These are phyloP conservation scores for Zygothrica quintamaculata DNA, from an alignment of 2,888 invertebrate genomes.

Conservation along the genomic window DNA sequence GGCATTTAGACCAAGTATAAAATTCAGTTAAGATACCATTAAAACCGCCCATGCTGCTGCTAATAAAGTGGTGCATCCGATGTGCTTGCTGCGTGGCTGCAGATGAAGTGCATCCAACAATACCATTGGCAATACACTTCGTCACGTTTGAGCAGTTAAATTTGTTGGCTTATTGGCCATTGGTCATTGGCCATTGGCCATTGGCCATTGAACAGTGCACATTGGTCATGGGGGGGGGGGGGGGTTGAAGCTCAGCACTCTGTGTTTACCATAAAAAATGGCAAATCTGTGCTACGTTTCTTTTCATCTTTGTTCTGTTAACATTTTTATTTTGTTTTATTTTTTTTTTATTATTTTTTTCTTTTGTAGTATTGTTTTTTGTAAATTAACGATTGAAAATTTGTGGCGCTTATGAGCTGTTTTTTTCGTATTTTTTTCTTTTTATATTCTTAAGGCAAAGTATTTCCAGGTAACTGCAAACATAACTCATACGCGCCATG, in stretches of 20 bases:
- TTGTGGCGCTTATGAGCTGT: conserved; percentile 44
- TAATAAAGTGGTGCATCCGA: background rate
- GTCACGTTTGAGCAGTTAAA: conserved; percentile 75
- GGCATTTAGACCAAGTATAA: conserved; percentile 26
- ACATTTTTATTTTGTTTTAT: conserved; percentile 9
- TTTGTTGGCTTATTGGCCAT: conserved; percentile 47
- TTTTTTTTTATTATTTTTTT: no score
- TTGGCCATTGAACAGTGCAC: conserved; percentile 21
- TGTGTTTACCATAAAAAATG: conserved; percentile 78
- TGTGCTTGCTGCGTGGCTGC: conserved; percentile 17
- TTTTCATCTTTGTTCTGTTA: conserved; percentile 13
- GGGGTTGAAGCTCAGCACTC: no score
- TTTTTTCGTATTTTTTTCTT: background rate
- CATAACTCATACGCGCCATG: conserved; percentile 79
- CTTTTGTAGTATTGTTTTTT: no score
- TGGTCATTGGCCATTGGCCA: conserved; percentile 51
- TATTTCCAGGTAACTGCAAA: conserved; percentile 64
- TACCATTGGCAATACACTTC: conserved; percentile 44
- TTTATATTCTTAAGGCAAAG: conserved; percentile 9
- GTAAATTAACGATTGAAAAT: conserved; percentile 40
- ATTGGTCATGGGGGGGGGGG: no score
- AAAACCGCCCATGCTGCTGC: conserved; percentile 29
- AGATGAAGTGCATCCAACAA: conserved; percentile 46
- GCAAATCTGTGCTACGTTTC: conserved; percentile 76
- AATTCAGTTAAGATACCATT: conserved; percentile 9